phyloP scores from a whole-genome alignment of 2,888 invertebrate genomes.

The Drosophila neotestacea region DNA sequence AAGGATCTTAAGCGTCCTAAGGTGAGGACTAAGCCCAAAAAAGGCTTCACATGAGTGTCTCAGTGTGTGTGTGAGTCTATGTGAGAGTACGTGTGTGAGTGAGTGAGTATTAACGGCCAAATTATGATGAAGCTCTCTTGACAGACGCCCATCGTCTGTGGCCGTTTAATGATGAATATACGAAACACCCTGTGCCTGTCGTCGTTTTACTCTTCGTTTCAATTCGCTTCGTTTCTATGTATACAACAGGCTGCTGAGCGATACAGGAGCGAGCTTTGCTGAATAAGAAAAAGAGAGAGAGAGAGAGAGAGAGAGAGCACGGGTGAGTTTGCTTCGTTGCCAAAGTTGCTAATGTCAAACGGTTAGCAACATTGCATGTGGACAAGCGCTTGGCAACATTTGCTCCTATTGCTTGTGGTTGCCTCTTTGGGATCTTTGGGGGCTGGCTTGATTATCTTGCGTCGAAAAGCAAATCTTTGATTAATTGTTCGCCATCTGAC shows the following conservation, averaged over 20 bases:
- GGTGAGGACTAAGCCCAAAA: constrained; percentile 43
- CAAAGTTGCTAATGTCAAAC: constrained; percentile 27
- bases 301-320: background rate
- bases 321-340: constrained; percentile 7
- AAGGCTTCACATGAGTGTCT: constrained; percentile 41
- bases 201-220: constrained; percentile 35
- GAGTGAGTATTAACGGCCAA: constrained; percentile 66
- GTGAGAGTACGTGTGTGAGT: constrained; percentile 15
- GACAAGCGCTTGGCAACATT: constrained; percentile 8
- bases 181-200: constrained; percentile 61
- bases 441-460: constrained; percentile 37
- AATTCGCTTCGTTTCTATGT: constrained; percentile 61
- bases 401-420: background rate
- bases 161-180: constrained; percentile 41
- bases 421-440: constrained; percentile 21
- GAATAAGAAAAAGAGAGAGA: constrained; percentile 36
- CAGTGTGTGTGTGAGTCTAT: constrained; percentile 5
- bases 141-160: constrained; percentile 60
- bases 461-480: constrained; percentile 70
- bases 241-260: constrained; percentile 22
- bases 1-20: constrained; percentile 36
- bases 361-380: constrained; percentile 43
- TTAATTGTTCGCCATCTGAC: constrained; percentile 73
- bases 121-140: constrained; percentile 78
- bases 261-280: constrained; percentile 26